phyloP scores from a whole-genome alignment of 2,113 vertebrate genomes.

The Orientallactaga bullata region DNA sequence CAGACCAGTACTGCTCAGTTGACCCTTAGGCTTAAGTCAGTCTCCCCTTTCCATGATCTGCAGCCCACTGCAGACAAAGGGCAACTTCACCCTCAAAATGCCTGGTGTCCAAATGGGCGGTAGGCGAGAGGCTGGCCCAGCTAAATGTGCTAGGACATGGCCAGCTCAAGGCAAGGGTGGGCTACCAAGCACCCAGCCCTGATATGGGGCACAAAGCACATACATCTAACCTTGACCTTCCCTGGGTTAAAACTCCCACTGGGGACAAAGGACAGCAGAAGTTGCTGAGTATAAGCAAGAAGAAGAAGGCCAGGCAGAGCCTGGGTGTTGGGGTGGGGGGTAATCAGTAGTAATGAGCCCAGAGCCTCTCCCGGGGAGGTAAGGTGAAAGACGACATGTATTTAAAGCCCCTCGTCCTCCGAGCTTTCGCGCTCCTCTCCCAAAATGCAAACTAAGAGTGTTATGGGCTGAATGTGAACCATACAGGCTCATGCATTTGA shows the following conservation, averaged over 20 bases:
- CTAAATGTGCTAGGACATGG: neutral
- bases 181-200: neutral
- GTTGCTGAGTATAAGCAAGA: neutral
- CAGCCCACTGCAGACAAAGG: neutral
- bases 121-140: fast-evolving
- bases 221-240: neutral
- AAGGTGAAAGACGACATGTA: neutral
- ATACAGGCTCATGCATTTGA: neutral
- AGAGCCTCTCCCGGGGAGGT: neutral
- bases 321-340: neutral
- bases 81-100: neutral
- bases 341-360: neutral
- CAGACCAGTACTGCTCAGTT: neutral
- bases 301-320: neutral
- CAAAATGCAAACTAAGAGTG: neutral
- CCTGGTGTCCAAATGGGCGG: neutral
- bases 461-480: neutral
- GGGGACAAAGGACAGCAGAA: neutral
- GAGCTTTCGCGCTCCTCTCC: neutral
- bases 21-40: neutral
- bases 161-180: neutral
- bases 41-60: neutral
- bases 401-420: neutral
- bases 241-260: neutral
- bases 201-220: neutral